Evolutionary conservation across 2,888 invertebrate species (phyloP), one percentile per base, ranked within the genome.

Genomic region (Geotrupes spiniger): DNA sequence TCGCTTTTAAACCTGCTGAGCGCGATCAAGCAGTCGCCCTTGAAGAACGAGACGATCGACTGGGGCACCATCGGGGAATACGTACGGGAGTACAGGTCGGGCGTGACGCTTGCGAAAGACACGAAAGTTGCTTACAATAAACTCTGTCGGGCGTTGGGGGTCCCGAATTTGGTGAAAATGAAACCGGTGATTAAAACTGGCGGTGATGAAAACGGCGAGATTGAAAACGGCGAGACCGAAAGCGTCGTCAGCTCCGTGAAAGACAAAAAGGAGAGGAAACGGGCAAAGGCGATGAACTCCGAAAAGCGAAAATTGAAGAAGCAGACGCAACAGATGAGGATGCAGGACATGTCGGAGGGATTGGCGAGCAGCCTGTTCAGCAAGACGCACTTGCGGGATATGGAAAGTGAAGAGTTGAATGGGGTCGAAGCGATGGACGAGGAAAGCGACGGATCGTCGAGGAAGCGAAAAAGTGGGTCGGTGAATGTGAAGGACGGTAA

Each of bases 1-100:
- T 69, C 76, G 37, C 62, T 84, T 12, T 79, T 79, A 58, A 77
- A 75, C 52, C 62, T 84, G 40, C 69, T 85, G 25, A 75, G 75
- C 33, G 68, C 70, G 4, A 75, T 82, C 26, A 78, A 75, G 69
- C 66, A 69, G 52, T 74, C 75, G 48, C 62, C 66, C 0, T 52
- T 74, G 14, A 58, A 59, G 25, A 56, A 67, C 48, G 49, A 59
- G 2, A 62, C 63, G 39, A 70, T 76, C 42, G 59, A 74, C 46
- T 79, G 78, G 78, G 52, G 63, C 16, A 56, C 60, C 36, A 60
- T 79, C 15, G 71, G 66, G 0, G 61, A 69, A 10, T 54, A 57
- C 9, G 61, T 79, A 11, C 61, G 66, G 33, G 63, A 65, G 40
- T 76, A 73, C 52, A 65, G 74, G 51, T 63, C 66, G 1, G 59